phyloP scores from a whole-genome alignment of 2,888 invertebrate species.

The Drosophila meridiana region DNA sequence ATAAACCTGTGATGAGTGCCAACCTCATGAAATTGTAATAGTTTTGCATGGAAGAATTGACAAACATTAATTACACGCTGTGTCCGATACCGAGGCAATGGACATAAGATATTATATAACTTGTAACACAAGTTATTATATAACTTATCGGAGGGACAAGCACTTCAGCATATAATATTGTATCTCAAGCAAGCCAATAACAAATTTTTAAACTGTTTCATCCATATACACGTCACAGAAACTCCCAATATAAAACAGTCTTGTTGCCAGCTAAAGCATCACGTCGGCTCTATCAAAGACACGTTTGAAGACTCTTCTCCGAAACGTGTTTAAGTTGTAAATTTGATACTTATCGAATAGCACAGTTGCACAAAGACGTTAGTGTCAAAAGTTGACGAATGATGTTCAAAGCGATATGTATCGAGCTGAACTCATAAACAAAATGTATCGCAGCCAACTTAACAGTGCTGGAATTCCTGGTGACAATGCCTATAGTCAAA shows the following conservation, averaged over 20 bases:
- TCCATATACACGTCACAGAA: not conserved
- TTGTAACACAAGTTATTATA: too few relatives aligned
- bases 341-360: not conserved
- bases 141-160: too few relatives aligned
- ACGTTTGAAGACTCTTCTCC: not conserved
- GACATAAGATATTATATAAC: too few relatives aligned
- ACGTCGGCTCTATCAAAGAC: slow-evolving; percentile 1
- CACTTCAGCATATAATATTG: not conserved
- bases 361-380: slow-evolving; percentile 1
- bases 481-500: too few relatives aligned
- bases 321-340: slow-evolving; percentile 1
- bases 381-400: slow-evolving; percentile 3
- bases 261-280: not conserved
- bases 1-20: too few relatives aligned
- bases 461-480: not conserved
- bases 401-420: not conserved
- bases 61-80: too few relatives aligned
- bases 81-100: too few relatives aligned
- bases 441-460: not conserved
- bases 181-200: not conserved
- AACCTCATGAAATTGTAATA: too few relatives aligned
- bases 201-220: not conserved
- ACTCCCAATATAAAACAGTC: not conserved
- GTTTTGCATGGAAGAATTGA: too few relatives aligned
- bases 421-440: not conserved